A percentile compares a stretch with the other conserved stretches of the same genome.
These are phyloP conservation scores for Lucifuga dentata DNA, from an alignment of 2,113 vertebrate species.

Conservation along the genomic window DNA sequence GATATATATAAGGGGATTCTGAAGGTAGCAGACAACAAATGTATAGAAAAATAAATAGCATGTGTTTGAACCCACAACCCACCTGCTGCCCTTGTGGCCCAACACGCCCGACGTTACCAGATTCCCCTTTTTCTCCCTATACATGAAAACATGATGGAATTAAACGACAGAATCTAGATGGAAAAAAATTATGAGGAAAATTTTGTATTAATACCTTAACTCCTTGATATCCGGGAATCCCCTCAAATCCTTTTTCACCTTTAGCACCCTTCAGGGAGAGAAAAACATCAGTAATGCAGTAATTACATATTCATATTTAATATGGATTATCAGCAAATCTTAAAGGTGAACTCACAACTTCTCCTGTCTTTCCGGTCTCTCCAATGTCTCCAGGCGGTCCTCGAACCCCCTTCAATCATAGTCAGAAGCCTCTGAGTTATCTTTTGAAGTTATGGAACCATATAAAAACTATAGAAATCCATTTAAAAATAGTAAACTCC, in stretches of 20 bases:
- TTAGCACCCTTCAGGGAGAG: conserved; percentile 71
- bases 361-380: conserved; percentile 65
- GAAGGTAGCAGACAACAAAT: conserved; percentile 44
- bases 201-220: conserved; percentile 79
- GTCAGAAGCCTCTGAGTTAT: conserved; percentile 23
- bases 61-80: conserved; percentile 31
- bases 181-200: conserved; percentile 2
- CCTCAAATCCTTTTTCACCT: conserved; percentile 79
- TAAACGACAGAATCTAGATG: conserved; percentile 3
- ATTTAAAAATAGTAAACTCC: conserved; percentile 26
- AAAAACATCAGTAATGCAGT: conserved; percentile 48
- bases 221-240: conserved; percentile 82
- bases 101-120: conserved; percentile 64
- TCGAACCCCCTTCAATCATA: conserved; percentile 75
- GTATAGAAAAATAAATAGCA: background rate
- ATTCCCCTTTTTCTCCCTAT: conserved; percentile 76
- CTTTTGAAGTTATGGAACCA: conserved; percentile 27
- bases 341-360: conserved; percentile 71
- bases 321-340: conserved; percentile 15
- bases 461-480: conserved; percentile 12
- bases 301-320: conserved; percentile 36
- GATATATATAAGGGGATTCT: conserved; percentile 44
- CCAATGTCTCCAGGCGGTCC: conserved; percentile 78
- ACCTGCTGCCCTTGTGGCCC: conserved; percentile 79
- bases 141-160: conserved; percentile 34